Base-by-base conservation (phyloP, 2,888 invertebrate genomes). In the Nomada flava region DNA sequence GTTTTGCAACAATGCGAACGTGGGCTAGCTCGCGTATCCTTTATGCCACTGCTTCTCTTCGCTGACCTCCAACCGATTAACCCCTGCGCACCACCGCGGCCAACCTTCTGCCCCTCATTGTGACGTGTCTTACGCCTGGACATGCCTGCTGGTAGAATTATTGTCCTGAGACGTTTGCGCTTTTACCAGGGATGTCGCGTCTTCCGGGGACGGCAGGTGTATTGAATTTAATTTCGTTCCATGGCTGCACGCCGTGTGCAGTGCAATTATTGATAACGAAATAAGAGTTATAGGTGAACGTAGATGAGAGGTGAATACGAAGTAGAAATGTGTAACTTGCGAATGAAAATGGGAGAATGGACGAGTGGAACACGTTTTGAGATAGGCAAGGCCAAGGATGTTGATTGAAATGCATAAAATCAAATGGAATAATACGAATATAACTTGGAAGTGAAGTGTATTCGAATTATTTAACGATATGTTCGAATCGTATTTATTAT, bases 1-100 rank as follows among this genome's bases (percentile, higher is more conserved):
- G 77, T 87, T 86, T 86, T 85, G 87, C 83, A 87, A 87, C 85
- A 77, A 86, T 79, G 60, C 77, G 84, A 86, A 82, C 82, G 86
- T 86, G 84, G 86, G 85, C 69, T 73, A 23, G 44, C 50, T 82
- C 47, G 57, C 26, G 73, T 63, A 72, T 78, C 82, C 70, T 78
- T 82, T 64, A 52, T 26, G 64, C 55, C 57, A 44, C 62, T 73
- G 60, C 47, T 5, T 47, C n/a, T 5, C 36, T 5, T 47, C n/a
- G 2, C 60, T 20, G 74, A 76, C 76, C 79, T 74, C 83, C 74
- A 82, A 73, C 73, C 23, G 74, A 73, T 84, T 82, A 79, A 82
- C 73, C 83, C 76, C 44, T 76, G 60, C 52, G 11, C 44, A 18
- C 36, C 60, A 47, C 23, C n/a, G 13, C 52, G n/a, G 57, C 20